phyloP scores from a whole-genome alignment of 2,888 invertebrate genomes.

The Caenorhabditis japonica region DNA sequence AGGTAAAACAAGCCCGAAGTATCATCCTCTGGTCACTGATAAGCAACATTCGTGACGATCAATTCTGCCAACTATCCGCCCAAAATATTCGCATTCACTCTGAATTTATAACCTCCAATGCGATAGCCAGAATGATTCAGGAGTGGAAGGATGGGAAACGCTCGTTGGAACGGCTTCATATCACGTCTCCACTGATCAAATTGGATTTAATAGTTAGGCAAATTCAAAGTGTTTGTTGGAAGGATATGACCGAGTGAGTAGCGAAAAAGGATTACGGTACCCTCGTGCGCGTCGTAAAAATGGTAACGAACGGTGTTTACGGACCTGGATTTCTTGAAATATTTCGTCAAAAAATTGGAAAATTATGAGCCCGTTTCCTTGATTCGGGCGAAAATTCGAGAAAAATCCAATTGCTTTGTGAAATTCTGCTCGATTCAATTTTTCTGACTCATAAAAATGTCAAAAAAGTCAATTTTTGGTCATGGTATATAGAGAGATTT shows the following conservation, averaged over 20 bases:
- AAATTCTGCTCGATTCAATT: too few species aligned
- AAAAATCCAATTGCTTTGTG: too few species aligned
- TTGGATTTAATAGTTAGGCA: conserved; percentile 27
- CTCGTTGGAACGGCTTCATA: conserved; percentile 40
- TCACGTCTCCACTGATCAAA: conserved; percentile 41
- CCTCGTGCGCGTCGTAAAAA: too few species aligned
- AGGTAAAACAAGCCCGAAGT: conserved; percentile 39
- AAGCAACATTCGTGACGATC: conserved; percentile 45
- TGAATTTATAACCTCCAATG: conserved; percentile 31
- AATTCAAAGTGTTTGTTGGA: conserved; percentile 45
- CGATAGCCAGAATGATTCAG: conserved; percentile 29
- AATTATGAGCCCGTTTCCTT: too few species aligned
- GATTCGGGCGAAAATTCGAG: too few species aligned
- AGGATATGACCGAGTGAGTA: conserved; percentile 48
- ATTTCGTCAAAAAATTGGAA: not conserved
- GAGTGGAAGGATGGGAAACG: conserved; percentile 44
- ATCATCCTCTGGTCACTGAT: conserved; percentile 47
- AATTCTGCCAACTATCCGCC: conserved; percentile 21
- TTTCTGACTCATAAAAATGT: too few species aligned
- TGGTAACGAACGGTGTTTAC: too few species aligned
- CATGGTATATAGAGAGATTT: too few species aligned
- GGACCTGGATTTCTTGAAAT: too few species aligned
- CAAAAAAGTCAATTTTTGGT: too few species aligned
- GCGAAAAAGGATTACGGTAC: not conserved
- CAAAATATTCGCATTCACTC: conserved; percentile 46